phyloP scores from a whole-genome alignment of 2,888 invertebrate genomes.

The Petrolisthes cinctipes region DNA sequence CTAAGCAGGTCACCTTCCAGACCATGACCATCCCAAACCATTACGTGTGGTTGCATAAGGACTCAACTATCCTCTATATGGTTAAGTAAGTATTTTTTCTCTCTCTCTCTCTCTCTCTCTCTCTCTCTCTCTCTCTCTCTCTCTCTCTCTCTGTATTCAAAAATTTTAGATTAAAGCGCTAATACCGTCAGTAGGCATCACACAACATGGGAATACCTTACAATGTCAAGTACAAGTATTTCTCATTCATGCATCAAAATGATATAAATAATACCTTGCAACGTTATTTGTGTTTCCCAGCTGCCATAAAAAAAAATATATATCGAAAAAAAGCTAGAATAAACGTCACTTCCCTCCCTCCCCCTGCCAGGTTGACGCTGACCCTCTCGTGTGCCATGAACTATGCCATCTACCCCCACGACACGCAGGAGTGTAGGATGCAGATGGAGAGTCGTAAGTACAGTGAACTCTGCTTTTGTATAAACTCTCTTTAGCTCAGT shows the following conservation, averaged over 20 bases:
- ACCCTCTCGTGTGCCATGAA: slow-evolving; percentile 94
- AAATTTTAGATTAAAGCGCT: too few species aligned
- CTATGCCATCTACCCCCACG: slow-evolving; percentile 93
- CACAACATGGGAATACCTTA: too few species aligned
- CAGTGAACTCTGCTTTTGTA: neutral
- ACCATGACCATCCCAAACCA: slow-evolving; percentile 69
- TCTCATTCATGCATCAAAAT: too few species aligned
- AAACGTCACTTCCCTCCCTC: neutral
- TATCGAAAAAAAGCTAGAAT: too few species aligned
- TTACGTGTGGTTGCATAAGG: slow-evolving; percentile 68
- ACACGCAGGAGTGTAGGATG: slow-evolving; percentile 92
- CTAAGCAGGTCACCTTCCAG: slow-evolving; percentile 69
- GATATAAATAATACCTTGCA: too few species aligned
- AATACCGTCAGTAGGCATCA: too few species aligned
- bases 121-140: neutral
- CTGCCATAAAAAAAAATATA: too few species aligned
- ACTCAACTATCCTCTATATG: slow-evolving; percentile 69
- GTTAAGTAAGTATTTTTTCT: neutral
- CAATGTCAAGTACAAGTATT: too few species aligned
- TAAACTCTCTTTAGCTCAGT: neutral
- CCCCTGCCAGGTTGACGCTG: slow-evolving; percentile 77
- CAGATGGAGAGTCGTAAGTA: slow-evolving; percentile 95
- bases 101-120: neutral
- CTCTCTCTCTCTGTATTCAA: neutral
- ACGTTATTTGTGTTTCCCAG: too few species aligned